Base-by-base conservation (phyloP, 2,113 vertebrate species). In the Otolemur garnettii region DNA sequence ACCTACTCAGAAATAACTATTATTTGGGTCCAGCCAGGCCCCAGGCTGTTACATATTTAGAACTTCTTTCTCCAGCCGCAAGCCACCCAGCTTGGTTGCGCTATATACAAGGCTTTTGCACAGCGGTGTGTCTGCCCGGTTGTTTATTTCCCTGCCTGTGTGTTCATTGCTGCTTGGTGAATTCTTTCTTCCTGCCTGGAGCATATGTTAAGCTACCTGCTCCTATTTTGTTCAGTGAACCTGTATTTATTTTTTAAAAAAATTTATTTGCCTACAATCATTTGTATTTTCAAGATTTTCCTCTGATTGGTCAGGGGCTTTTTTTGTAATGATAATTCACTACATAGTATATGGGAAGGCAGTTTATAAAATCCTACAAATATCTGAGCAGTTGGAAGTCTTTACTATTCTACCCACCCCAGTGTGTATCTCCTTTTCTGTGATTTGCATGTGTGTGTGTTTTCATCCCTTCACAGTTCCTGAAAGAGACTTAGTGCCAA, bases 1-100 rank as follows among this genome's bases (percentile, higher is more conserved):
- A 98, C 98, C 97, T 97, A 94, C 60, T 96, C 94, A 92, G 97
- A 92, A 96, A 90, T 97, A 98, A 98, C 95, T 97, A 57, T 94
- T 94, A 82, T 95, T 98, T 97, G 93, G 85, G 93, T 93, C 85
- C 90, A 94, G 59, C 4, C 19, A 98, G 96, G 92, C 97, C 95
- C 57, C 82, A 96, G 95, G 96, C 92, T 97, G 33, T 93, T 96
- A 96, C 84, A 97, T 90, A 97, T 98, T 97, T 98, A 98, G 96
- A 93, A 96, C 95, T 98, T 98, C 91, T 96, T 97, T 97, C 60
- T 97, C 74, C 10, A 93, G 26, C 74, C 79, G 77, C 71, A 42
- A 98, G 45, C n/a, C 93, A 64, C 97, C 87, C 96, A 98, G 97
- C 94, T 98, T 97, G 97, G 96, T 21, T 94, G 93, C 95, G 96